These are phyloP conservation scores for Protonemura montana DNA, from an alignment of 2,888 invertebrate genomes.

Conservation along the genomic window DNA sequence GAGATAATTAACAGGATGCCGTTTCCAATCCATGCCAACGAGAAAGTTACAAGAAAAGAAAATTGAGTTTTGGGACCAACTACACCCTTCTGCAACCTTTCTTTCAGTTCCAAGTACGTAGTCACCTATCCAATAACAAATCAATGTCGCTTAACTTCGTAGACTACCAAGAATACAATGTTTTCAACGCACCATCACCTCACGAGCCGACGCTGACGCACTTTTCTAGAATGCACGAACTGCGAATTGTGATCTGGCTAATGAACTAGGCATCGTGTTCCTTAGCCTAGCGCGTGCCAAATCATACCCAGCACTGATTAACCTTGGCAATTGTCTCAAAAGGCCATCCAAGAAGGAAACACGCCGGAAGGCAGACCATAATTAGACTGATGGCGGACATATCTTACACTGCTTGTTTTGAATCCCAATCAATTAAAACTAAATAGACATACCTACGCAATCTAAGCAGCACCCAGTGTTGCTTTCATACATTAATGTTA, in stretches of 20 bases:
- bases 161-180: no score
- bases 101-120: no score
- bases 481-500: background rate
- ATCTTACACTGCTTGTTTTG: background rate
- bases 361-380: slow-evolving; percentile 44
- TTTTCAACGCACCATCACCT: no score
- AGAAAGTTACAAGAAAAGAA: no score
- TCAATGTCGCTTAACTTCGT: no score
- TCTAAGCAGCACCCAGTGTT: background rate
- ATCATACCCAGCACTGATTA: slow-evolving; percentile 31
- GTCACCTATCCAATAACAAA: no score
- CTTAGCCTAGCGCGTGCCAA: background rate
- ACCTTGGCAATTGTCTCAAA: slow-evolving; percentile 41
- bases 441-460: slow-evolving; percentile 41
- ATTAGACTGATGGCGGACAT: slow-evolving; percentile 42
- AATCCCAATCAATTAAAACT: slow-evolving; percentile 41
- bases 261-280: background rate
- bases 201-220: no score
- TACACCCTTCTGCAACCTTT: no score
- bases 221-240: background rate
- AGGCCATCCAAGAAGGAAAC: slow-evolving; percentile 36
- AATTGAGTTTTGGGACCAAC: no score
- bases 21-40: no score
- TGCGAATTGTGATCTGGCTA: slow-evolving; percentile 12
- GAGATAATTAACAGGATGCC: no score